Conservation (phyloP, 2,888 invertebrate genomes). For the Philopedon plagiatum region DNA sequence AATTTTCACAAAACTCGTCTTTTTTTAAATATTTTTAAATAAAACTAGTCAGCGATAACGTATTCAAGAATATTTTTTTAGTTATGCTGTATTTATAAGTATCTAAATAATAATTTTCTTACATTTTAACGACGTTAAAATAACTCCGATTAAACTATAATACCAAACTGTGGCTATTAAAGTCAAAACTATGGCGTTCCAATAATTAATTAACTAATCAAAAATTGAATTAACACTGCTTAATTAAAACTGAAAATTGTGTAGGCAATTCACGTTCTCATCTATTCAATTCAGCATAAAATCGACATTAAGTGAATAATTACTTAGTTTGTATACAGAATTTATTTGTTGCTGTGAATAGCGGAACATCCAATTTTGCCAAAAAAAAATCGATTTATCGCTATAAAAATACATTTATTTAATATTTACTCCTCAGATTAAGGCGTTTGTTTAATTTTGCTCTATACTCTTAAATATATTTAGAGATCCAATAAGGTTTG, state of each 20-base stretch:
- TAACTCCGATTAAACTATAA: background rate
- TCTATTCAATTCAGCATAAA: constrained; percentile 16
- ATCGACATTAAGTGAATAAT: constrained; percentile 16
- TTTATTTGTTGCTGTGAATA: constrained; percentile 7
- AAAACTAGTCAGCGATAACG: no score
- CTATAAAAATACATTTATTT: no score
- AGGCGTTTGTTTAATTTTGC: no score
- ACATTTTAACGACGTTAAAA: no score
- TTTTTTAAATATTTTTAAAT: no score
- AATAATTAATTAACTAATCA: constrained; percentile 19
- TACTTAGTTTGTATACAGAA: constrained; percentile 7
- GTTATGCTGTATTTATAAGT: no score
- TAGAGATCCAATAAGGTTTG: no score
- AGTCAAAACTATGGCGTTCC: background rate
- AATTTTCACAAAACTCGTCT: no score
- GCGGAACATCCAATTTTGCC: background rate
- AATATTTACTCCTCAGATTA: no score
- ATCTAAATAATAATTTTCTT: no score
- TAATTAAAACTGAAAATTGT: constrained; percentile 27
- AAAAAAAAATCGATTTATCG: background rate
- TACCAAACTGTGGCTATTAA: background rate
- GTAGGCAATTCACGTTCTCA: constrained; percentile 10
- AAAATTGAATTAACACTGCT: constrained; percentile 22
- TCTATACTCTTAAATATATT: no score
- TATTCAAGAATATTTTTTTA: no score